phyloP scores from a whole-genome alignment of 2,113 vertebrate species.

The Gnathonemus longibarbis region DNA sequence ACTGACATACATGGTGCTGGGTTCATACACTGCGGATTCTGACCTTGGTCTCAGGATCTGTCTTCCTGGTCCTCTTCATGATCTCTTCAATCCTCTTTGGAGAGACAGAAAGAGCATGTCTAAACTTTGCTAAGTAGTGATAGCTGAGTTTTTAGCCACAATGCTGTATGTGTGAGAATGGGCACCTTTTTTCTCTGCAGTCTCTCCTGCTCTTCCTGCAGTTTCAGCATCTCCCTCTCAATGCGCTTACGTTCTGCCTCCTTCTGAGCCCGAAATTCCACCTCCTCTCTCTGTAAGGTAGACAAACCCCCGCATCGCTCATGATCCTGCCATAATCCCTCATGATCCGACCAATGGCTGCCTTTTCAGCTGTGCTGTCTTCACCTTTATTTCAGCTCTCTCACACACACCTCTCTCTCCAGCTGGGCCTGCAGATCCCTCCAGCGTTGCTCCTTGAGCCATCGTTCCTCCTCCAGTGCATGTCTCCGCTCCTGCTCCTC shows the following conservation, averaged over 20 bases:
- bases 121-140: background rate
- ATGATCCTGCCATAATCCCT: background rate
- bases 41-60: conserved; percentile 74
- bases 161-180: background rate
- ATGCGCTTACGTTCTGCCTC: conserved; percentile 80
- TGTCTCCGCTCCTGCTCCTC: conserved; percentile 68
- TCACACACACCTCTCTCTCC: conserved; percentile 72
- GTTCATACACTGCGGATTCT: background rate
- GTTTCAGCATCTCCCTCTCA: conserved; percentile 84
- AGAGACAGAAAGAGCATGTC: background rate
- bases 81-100: conserved; percentile 95
- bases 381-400: background rate
- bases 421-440: conserved; percentile 79
- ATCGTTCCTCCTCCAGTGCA: conserved; percentile 72
- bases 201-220: conserved; percentile 91
- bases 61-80: conserved; percentile 94
- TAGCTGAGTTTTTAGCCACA: background rate
- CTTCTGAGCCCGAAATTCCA: conserved; percentile 73
- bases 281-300: conserved; percentile 74
- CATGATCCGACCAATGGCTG: background rate
- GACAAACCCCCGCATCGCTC: background rate
- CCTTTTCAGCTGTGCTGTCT: background rate
- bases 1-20: background rate
- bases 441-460: conserved; percentile 76
- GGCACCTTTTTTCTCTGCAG: conserved; percentile 89